phyloP scores from a whole-genome alignment of 2,113 vertebrate genomes.

The Perognathus longimembris region DNA sequence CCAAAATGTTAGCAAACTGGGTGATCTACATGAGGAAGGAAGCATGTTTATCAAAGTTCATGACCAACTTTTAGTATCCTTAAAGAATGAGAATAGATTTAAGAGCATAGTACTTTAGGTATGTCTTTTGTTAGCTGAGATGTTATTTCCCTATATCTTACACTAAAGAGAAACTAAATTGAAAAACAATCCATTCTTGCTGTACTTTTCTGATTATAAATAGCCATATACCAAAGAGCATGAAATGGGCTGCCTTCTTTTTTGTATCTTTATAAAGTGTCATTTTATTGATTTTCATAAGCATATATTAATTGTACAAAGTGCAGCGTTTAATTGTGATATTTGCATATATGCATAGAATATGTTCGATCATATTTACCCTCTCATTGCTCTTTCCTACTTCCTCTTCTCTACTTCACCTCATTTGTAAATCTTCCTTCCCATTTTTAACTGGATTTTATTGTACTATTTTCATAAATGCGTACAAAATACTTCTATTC shows the following conservation, averaged over 20 bases:
- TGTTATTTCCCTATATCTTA: neutral
- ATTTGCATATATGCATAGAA: too few species aligned
- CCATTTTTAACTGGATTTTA: too few species aligned
- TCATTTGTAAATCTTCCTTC: too few species aligned
- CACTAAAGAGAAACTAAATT: neutral
- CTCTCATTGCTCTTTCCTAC: too few species aligned
- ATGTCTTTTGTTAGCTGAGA: constrained; percentile 16
- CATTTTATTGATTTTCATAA: too few species aligned
- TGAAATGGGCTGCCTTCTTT: neutral
- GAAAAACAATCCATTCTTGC: neutral
- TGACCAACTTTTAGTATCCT: neutral
- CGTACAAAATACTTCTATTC: too few species aligned
- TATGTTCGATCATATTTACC: too few species aligned
- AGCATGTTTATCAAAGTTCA: constrained; percentile 8
- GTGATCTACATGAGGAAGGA: neutral
- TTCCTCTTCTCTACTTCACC: too few species aligned
- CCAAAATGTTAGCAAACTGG: neutral
- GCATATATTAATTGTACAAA: too few species aligned
- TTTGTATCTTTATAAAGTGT: neutral
- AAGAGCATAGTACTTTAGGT: neutral
- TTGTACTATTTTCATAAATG: too few species aligned
- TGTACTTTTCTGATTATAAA: constrained; percentile 16
- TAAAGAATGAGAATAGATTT: constrained; percentile 3
- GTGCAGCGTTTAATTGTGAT: too few species aligned
- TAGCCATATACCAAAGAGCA: neutral